Conservation (phyloP, 1,140 invertebrate genomes). For the Pararge aegeria region DNA sequence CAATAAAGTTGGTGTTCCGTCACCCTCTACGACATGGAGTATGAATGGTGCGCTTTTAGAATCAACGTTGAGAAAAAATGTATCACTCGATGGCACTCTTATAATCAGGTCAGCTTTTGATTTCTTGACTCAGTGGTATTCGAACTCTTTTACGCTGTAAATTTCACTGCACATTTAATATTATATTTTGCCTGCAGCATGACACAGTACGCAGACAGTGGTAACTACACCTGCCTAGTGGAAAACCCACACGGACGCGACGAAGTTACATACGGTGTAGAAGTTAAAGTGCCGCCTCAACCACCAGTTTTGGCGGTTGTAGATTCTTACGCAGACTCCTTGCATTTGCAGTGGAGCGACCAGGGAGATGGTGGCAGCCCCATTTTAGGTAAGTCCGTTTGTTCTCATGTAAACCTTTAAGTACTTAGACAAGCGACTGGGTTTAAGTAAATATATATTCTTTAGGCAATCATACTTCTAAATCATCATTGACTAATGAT, state of each 20-base stretch:
- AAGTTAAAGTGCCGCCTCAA: conserved; percentile 85
- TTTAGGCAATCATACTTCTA: no score
- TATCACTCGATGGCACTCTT: conserved; percentile 85
- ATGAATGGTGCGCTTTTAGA: conserved; percentile 86
- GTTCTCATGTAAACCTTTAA: no score
- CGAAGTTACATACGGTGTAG: conserved; percentile 88
- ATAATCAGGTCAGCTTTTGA: conserved; percentile 82
- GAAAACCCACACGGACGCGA: conserved; percentile 92
- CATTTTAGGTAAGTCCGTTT: conserved; percentile 79
- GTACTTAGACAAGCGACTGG: no score
- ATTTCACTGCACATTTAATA: not conserved
- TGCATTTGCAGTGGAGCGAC: conserved; percentile 85
- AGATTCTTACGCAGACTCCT: conserved; percentile 85
- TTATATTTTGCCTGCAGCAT: conserved; percentile 48
- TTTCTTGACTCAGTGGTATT: not conserved
- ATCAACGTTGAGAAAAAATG: conserved; percentile 84
- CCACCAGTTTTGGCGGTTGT: conserved; percentile 84
- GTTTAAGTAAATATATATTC: no score
- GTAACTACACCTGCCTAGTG: conserved; percentile 94
- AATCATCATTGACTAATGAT: no score
- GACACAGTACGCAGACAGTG: conserved; percentile 88
- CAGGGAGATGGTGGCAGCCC: conserved; percentile 86
- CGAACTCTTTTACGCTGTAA: not conserved
- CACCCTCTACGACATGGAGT: conserved; percentile 87
- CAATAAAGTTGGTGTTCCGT: conserved; percentile 88